phyloP scores from a whole-genome alignment of 2,797 vertebrate species.

The Propithecus deckenii region DNA sequence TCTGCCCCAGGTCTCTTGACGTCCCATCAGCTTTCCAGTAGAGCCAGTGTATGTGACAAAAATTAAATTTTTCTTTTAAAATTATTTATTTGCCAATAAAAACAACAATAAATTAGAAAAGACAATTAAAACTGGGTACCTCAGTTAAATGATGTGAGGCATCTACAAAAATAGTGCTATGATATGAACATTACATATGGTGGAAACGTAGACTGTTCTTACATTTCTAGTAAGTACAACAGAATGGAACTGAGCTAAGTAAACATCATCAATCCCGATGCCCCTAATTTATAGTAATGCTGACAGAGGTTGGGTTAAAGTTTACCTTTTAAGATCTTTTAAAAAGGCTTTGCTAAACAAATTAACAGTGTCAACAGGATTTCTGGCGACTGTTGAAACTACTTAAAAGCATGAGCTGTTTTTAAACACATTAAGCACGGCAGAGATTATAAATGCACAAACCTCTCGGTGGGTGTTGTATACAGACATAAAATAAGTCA shows the following conservation, averaged over 20 bases:
- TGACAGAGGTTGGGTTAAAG: not conserved
- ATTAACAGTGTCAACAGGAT: not conserved
- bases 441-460: accelerated
- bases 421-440: not conserved
- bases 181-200: accelerated
- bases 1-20: not conserved
- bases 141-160: not conserved
- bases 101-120: not conserved
- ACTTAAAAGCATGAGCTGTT: not conserved
- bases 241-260: not conserved
- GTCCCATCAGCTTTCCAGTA: accelerated
- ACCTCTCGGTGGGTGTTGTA: accelerated
- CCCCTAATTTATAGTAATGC: not conserved
- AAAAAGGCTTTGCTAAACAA: constrained; percentile 42
- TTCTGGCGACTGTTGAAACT: not conserved
- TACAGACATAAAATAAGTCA: not conserved
- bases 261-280: not conserved
- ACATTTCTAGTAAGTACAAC: not conserved
- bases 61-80: not conserved
- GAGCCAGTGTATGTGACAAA: accelerated
- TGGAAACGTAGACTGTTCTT: not conserved
- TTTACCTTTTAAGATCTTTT: not conserved
- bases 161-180: not conserved
- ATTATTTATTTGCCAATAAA: not conserved
- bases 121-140: not conserved